Evolutionary conservation across 2,113 vertebrate species (phyloP), one percentile per base, ranked within the genome.

Genomic region (Callithrix jacchus): DNA sequence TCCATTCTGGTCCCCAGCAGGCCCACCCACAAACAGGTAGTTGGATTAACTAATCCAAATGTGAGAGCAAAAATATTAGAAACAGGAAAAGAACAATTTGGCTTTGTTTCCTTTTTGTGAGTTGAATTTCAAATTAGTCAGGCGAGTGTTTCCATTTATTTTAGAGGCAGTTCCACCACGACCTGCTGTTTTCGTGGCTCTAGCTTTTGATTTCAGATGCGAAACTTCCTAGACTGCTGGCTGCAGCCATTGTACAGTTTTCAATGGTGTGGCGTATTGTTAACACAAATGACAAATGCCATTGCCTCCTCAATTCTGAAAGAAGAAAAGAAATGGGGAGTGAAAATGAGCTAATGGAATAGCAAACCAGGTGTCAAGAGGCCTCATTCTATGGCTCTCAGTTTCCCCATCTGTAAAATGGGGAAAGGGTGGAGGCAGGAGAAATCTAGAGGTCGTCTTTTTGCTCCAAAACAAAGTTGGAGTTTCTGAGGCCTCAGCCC

Each of bases 61-160:
- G 76, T 77, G 92, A 92, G 64, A 91, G 66, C 88, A 94, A 82
- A 95, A 95, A 90, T 97, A 96, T 88, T 97, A 97, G 95, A 96
- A 94, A 97, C 94, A 97, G 96, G 96, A 97, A 97, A 88, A 92
- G 87, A 96, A 96, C 87, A 93, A 94, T 97, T 97, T 96, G 95
- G 77, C 81, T 96, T 96, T 97, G 89, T 91, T 97, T 97, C 89
- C 93, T 87, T 91, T 94, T 61, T 73, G 45, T 66, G 77, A 94
- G 85, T 80, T 94, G 96, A 94, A 91, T 97, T 96, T 97, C 92
- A 93, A 92, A 96, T 92, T 93, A 87, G 77, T 79, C 73, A 49
- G 83, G 81, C 85, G 47, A 54, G 71, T 91, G 92, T 89, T 94
- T 96, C 96, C 84, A 90, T 92, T 97, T 98, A 93, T 97, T 97